These are phyloP conservation scores for Oncorhynchus masou DNA, from an alignment of 2,113 vertebrate genomes.

Conservation along the genomic window DNA sequence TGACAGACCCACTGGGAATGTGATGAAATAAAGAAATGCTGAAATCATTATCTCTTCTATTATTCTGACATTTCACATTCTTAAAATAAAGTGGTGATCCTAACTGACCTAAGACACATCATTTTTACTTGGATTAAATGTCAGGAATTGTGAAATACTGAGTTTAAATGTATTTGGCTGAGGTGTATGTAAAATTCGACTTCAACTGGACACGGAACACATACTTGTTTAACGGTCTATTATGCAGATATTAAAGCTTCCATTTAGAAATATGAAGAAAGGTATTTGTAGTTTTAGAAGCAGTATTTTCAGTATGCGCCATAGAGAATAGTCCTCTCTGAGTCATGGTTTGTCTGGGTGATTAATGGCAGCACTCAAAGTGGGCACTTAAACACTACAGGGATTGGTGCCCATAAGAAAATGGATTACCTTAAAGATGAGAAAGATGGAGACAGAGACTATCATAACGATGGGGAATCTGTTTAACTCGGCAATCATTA, in stretches of 20 bases:
- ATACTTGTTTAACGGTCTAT: not conserved
- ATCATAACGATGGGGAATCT: constrained; percentile 58
- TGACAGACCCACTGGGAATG: too few species aligned
- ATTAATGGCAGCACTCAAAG: constrained; percentile 62
- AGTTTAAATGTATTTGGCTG: too few species aligned
- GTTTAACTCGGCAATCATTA: constrained; percentile 57
- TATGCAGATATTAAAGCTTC: constrained; percentile 14
- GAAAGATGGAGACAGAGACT: constrained; percentile 58
- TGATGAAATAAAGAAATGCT: too few species aligned
- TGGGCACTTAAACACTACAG: constrained; percentile 54
- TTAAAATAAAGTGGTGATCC: too few species aligned
- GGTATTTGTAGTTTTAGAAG: constrained; percentile 25
- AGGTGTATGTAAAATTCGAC: too few species aligned
- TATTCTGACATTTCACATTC: too few species aligned
- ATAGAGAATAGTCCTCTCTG: constrained; percentile 17
- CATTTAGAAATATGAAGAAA: constrained; percentile 38
- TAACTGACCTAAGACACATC: too few species aligned
- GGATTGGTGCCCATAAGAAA: constrained; percentile 54
- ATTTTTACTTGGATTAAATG: too few species aligned
- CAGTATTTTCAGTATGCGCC: constrained; percentile 17
- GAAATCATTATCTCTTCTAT: too few species aligned
- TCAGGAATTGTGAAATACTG: too few species aligned
- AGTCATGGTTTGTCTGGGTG: constrained; percentile 59
- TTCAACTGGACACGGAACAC: constrained; percentile 1
- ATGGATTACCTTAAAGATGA: constrained; percentile 71